Percentiles rank a stretch among this genome's conserved stretches.
phyloP scores from a whole-genome alignment of 2,888 invertebrate species.

The Allolobophora icterica region DNA sequence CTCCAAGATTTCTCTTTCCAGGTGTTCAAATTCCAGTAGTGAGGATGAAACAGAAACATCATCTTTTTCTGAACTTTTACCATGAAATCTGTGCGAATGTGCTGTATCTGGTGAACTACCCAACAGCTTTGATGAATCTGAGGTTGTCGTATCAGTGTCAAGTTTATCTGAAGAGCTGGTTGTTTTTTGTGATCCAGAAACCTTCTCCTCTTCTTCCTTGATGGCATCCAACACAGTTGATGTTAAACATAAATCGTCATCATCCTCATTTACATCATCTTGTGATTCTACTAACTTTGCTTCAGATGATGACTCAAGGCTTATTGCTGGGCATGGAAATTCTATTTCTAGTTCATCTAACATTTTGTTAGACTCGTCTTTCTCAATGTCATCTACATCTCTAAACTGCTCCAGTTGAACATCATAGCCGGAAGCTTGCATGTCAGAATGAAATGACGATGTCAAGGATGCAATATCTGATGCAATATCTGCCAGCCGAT shows the following conservation, averaged over 20 bases:
- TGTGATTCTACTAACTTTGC: not conserved
- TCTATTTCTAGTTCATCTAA: conserved; percentile 38
- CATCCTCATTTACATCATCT: conserved; percentile 69
- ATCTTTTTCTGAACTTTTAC: conserved; percentile 80
- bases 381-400: conserved; percentile 45
- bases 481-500: conserved; percentile 69
- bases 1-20: conserved; percentile 48
- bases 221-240: conserved; percentile 38
- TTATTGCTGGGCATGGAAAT: conserved; percentile 10
- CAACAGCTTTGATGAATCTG: conserved; percentile 44
- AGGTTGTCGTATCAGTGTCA: conserved; percentile 39
- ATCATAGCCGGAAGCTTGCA: conserved; percentile 73
- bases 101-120: conserved; percentile 79
- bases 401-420: conserved; percentile 72
- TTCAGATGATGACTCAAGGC: conserved; percentile 22
- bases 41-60: conserved; percentile 75
- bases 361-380: conserved; percentile 51
- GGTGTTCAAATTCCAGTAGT: conserved; percentile 48
- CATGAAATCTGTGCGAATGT: conserved; percentile 67
- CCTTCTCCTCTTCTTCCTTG: conserved; percentile 44
- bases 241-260: conserved; percentile 80
- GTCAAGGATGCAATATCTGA: conserved; percentile 68
- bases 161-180: conserved; percentile 44
- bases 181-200: conserved; percentile 39
- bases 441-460: conserved; percentile 68